Conservation (phyloP, 1,140 invertebrate genomes). For the Ruditapes philippinarum region DNA sequence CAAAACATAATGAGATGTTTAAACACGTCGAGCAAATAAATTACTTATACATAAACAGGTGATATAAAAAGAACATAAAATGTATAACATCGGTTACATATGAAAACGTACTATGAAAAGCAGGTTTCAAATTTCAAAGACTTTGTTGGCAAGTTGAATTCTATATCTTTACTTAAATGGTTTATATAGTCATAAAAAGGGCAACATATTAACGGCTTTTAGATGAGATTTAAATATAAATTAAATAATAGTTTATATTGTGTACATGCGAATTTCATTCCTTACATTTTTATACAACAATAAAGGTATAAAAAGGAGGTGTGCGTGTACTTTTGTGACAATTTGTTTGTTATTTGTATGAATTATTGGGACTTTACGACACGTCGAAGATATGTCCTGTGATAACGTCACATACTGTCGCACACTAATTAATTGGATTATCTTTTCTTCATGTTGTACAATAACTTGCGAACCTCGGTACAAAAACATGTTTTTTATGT, state of each 20-base stretch:
- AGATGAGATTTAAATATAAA: background rate
- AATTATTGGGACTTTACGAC: conserved; percentile 3
- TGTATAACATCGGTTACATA: conserved; percentile 7
- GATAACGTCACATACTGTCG: background rate
- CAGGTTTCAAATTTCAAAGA: background rate
- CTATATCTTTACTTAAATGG: background rate
- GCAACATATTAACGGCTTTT: conserved; percentile 1
- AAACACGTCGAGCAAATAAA: background rate
- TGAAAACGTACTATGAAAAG: background rate
- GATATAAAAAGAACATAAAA: conserved; percentile 4
- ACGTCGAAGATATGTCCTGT: background rate
- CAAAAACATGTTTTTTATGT: background rate
- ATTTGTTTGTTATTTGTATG: background rate
- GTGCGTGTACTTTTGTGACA: background rate
- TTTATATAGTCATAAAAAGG: background rate
- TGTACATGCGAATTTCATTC: background rate
- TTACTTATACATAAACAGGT: background rate
- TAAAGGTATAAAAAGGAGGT: background rate
- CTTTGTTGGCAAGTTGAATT: background rate
- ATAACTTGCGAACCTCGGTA: too few species aligned
- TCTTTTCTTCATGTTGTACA: background rate
- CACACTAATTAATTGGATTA: conserved; percentile 34
- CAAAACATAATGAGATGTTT: background rate
- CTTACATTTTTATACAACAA: background rate
- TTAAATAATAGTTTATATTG: conserved; percentile 28